These are phyloP conservation scores for Podargus strigoides DNA, from an alignment of 2,797 vertebrate species.

Conservation along the genomic window DNA sequence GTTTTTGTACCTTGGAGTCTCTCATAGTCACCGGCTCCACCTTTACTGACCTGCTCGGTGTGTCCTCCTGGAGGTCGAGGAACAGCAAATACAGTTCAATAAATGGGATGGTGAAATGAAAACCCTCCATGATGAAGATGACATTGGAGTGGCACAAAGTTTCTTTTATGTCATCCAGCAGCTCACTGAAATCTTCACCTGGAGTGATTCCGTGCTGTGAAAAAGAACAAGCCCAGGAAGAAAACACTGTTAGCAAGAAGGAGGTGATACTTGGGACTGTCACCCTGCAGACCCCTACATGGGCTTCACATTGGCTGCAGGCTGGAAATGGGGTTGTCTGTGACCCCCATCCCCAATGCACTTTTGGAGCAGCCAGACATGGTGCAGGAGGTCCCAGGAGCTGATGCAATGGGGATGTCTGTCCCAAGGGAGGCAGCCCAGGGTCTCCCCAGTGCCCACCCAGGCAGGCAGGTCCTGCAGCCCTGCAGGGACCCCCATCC, in stretches of 20 bases:
- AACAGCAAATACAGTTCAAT: conserved; percentile 38
- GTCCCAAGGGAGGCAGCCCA: not conserved
- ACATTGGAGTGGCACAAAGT: not conserved
- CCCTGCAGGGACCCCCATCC: not conserved
- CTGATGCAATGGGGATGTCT: not conserved
- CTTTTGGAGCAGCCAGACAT: not conserved
- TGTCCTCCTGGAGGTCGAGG: conserved; percentile 39
- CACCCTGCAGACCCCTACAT: not conserved
- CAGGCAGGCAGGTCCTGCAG: not conserved
- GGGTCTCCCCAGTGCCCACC: not conserved
- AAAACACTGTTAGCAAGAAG: not conserved
- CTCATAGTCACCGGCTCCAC: not conserved
- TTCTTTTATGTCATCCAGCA: conserved; percentile 51
- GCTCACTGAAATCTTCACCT: conserved; percentile 22
- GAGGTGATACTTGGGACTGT: not conserved
- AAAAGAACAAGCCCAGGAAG: not conserved
- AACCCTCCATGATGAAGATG: conserved; percentile 50
- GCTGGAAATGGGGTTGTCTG: not conserved
- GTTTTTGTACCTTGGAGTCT: not conserved
- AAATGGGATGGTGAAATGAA: conserved; percentile 59
- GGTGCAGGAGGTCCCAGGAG: not conserved
- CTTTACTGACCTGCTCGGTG: not conserved
- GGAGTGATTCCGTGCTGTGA: not conserved
- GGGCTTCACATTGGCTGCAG: accelerated
- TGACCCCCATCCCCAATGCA: accelerated